phyloP scores from a whole-genome alignment of 1,140 invertebrate species.

The Drosophila pallidifrons region DNA sequence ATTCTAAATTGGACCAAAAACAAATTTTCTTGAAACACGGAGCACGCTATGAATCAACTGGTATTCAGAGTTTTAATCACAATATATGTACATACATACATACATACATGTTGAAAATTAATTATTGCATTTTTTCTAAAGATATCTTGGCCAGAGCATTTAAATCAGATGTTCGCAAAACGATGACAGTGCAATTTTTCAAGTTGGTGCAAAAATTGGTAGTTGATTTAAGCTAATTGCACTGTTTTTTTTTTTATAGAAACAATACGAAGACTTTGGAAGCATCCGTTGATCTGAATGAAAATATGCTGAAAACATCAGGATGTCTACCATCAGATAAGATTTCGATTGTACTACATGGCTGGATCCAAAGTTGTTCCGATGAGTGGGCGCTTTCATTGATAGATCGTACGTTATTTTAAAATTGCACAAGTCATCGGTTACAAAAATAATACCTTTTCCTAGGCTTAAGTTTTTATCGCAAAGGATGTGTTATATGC shows the following conservation, averaged over 20 bases:
- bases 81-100: not conserved
- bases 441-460: slow-evolving; percentile 12
- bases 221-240: no score
- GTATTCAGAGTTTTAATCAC: slow-evolving; percentile 15
- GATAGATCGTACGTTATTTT: slow-evolving; percentile 69
- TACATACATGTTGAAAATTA: not conserved
- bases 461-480: slow-evolving; percentile 74
- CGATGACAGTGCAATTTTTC: slow-evolving; percentile 60
- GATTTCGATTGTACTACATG: slow-evolving; percentile 78
- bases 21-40: slow-evolving; percentile 35
- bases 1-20: slow-evolving; percentile 40
- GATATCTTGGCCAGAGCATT: slow-evolving; percentile 32
- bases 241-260: slow-evolving; percentile 19
- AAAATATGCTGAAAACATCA: slow-evolving; percentile 48
- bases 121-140: slow-evolving; percentile 1
- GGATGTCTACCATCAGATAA: slow-evolving; percentile 64
- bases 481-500: slow-evolving; percentile 80
- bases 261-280: slow-evolving; percentile 69
- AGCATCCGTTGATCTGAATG: slow-evolving; percentile 34
- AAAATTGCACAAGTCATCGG: not conserved
- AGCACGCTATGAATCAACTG: slow-evolving; percentile 39
- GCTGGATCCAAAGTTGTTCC: slow-evolving; percentile 78
- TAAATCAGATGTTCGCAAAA: slow-evolving; percentile 54
- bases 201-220: slow-evolving; percentile 33
- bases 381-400: slow-evolving; percentile 72